Evolutionary conservation across 2,113 vertebrate species (phyloP), one percentile per base, ranked within the genome.

Genomic region (Notiomystis cincta): DNA sequence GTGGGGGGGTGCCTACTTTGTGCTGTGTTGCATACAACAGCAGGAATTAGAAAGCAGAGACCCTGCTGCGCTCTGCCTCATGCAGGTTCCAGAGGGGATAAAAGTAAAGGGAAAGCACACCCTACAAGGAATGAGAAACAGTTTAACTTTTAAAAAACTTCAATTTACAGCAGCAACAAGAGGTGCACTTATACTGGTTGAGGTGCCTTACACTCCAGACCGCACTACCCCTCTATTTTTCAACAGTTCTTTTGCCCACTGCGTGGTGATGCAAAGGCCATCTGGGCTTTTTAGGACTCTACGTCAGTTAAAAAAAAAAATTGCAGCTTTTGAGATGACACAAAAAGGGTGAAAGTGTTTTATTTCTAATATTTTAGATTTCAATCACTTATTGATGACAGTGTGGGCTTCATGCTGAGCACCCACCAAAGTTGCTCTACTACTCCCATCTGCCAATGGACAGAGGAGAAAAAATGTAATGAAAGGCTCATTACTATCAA

Each of bases 61-160:
- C 9, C 7, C 6, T 14, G 5, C 25, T 73, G 13, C 0, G 0
- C 15, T 78, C 28, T 61, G 28, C 17, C 22, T 69, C 19, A 5
- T 15, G 20, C n/a, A 66, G 15, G 11, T 7, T 73, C 16, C 31
- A 66, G 45, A 28, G 4, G 14, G 13, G n/a, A 9, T 15, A 67
- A 69, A 81, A 44, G 7, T 33, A 76, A 56, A 81, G 15, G 1
- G 13, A 78, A 79, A 85, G 27, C 15, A 35, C 28, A 61, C 7
- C 2, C 12, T 25, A 27, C 4, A 56, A 72, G 16, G 24, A 50
- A 73, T 37, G 15, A 35, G 48, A 16, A 64, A 40, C 8, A 5
- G 12, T 87, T 81, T n/a, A 38, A 8, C 10, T 88, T 76, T 47
- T 35, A 69, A 60, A 42, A 71, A 60, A 3, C 3, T 75, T 18